Evolutionary conservation across 2,113 vertebrate genomes (phyloP), one percentile per base, ranked within the genome.

Genomic region (Cyanistes caeruleus): DNA sequence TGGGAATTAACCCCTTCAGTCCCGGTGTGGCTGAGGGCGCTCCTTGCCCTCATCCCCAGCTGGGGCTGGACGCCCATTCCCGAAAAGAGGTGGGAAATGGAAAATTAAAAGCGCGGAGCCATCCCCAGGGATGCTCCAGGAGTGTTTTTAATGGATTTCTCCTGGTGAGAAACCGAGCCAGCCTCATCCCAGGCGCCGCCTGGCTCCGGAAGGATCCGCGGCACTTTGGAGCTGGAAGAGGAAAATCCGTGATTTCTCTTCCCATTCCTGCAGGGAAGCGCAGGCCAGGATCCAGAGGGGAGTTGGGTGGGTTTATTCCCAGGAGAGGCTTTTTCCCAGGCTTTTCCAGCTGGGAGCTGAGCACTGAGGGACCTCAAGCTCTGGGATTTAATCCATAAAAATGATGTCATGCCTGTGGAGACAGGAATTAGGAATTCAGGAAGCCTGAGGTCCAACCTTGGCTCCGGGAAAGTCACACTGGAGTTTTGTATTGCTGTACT

Each of bases 1-100:
- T 0, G 2, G 72, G 69, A 68, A n/a, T 49, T 10, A 83, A 68
- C 22, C 56, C 41, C 30, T 0, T 4, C 1, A 0, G 5, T 3
- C 51, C 68, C 0, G 30, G 1, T 1, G 3, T 1, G 4, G 9
- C 76, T 9, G 81, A 23, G 6, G 48, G 16, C 0, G 44, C 55
- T 30, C 9, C 75, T 49, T 17, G 8, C 51, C 41, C 14, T 8
- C 31, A 6, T 15, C 1, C 62, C 16, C 18, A 39, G 37, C 4
- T 21, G 3, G 23, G 1, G 11, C 21, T 17, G 43, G 60, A 1
- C 11, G 17, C 27, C 2, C 16, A 18, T 65, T 67, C 51, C 68
- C 33, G 7, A 22, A 15, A 37, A 11, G 21, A 41, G 19, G 2
- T 5, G 46, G 63, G 11, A 13, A 60, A 46, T 24, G 25, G 14